Evolutionary conservation across 2,113 vertebrate species (phyloP).

Genomic region (Oenanthe oenanthe): DNA sequence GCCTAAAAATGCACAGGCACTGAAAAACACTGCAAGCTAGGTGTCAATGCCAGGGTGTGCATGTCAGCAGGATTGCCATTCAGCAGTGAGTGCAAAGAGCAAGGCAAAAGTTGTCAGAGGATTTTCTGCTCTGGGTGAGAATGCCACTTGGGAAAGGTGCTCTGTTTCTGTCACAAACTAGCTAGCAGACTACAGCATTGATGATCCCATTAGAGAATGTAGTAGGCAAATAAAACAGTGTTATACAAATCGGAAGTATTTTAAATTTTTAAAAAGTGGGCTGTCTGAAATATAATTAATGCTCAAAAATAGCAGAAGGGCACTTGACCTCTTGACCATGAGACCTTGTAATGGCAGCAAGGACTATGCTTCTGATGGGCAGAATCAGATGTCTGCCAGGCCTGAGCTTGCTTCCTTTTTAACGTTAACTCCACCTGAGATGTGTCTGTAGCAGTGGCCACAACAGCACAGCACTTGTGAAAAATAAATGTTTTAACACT

Average conservation of each 20-base stretch:
- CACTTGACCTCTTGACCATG: background rate
- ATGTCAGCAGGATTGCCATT: background rate
- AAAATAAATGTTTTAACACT: constrained; percentile 20
- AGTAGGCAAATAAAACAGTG: background rate
- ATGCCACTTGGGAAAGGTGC: background rate
- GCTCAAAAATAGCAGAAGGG: background rate
- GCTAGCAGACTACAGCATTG: background rate
- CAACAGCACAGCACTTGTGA: background rate
- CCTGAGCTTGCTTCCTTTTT: background rate
- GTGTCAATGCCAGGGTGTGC: background rate
- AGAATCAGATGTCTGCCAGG: background rate
- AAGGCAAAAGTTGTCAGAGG: background rate
- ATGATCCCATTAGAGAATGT: background rate
- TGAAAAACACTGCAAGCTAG: background rate
- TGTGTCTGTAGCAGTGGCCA: background rate
- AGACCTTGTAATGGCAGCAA: background rate
- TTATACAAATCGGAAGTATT: background rate
- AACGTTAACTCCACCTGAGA: background rate
- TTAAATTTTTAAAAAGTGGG: background rate
- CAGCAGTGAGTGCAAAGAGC: background rate
- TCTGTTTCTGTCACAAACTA: background rate
- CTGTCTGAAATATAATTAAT: background rate
- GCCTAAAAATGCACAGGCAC: background rate
- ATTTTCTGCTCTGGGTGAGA: background rate
- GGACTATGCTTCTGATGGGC: background rate